A percentile compares a stretch with the other conserved stretches of the same genome.
These are phyloP conservation scores for Ditula angustiorana DNA, from an alignment of 2,888 invertebrate species.

Conservation along the genomic window DNA sequence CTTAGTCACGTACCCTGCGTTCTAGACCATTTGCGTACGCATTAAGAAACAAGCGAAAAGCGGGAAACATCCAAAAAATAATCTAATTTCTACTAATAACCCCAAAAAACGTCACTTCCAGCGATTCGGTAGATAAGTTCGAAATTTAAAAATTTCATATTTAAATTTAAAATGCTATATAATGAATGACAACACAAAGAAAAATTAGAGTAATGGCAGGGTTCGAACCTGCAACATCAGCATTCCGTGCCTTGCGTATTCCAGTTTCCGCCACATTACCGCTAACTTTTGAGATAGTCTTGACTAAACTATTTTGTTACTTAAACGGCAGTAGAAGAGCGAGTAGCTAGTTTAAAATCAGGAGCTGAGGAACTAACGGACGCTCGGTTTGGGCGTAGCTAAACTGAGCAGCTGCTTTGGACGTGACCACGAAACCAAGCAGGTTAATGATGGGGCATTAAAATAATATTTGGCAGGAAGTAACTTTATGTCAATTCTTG, in stretches of 20 bases:
- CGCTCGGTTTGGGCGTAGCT: conserved; percentile 61
- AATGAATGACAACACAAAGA: too few relatives aligned
- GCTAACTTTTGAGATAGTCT: too few relatives aligned
- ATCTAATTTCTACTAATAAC: neutral
- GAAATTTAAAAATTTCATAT: neutral
- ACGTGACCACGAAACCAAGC: conserved; percentile 59
- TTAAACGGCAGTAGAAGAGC: neutral
- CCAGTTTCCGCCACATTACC: too few relatives aligned
- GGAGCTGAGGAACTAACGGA: conserved; percentile 51
- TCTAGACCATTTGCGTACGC: conserved; percentile 51
- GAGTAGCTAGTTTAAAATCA: conserved; percentile 41
- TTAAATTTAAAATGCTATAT: too few relatives aligned
- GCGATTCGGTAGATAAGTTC: neutral
- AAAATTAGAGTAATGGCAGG: too few relatives aligned
- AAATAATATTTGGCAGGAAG: conserved; percentile 47
- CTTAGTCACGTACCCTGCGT: conserved; percentile 67
- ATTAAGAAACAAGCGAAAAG: conserved; percentile 23
- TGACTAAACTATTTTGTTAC: neutral
- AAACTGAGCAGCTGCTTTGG: conserved; percentile 62
- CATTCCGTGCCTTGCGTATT: too few relatives aligned
- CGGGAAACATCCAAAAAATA: neutral
- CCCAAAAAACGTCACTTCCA: neutral
- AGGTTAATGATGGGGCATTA: conserved; percentile 58
- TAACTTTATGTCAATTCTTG: conserved; percentile 8
- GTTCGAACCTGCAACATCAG: too few relatives aligned